Percentiles rank a stretch among this genome's conserved stretches.
Conservation (phyloP, 2,113 vertebrate species). For the Megaleporinus macrocephalus region DNA sequence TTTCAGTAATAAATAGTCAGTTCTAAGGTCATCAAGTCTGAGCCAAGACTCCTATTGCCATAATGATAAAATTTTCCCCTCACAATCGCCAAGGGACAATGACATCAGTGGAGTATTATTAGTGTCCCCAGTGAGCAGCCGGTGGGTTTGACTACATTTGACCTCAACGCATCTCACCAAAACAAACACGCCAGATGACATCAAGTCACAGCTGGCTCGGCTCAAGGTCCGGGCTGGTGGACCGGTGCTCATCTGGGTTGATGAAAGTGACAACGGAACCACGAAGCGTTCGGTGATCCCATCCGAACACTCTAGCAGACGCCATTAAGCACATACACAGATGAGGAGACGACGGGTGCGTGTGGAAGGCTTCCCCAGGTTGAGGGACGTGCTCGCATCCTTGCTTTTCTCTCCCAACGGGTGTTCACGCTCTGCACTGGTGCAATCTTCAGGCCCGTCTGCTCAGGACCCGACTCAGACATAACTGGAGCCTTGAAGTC, state of each 20-base stretch:
- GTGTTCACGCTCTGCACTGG: not conserved
- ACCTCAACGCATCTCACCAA: slow-evolving; percentile 45
- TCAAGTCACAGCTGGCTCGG: slow-evolving; percentile 26
- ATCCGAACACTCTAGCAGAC: slow-evolving; percentile 42
- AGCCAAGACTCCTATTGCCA: slow-evolving; percentile 39
- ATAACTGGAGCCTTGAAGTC: not conserved
- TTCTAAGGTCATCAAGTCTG: slow-evolving; percentile 22
- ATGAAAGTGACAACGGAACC: not conserved
- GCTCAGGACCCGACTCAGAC: no score
- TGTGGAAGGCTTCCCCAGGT: slow-evolving; percentile 25
- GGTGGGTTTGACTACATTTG: slow-evolving; percentile 40
- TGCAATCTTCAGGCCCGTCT: not conserved
- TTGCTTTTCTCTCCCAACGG: slow-evolving; percentile 1
- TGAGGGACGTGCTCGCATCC: not conserved
- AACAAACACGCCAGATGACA: slow-evolving; percentile 40
- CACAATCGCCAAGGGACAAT: slow-evolving; percentile 72
- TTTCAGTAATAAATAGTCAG: slow-evolving; percentile 13
- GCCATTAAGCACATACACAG: slow-evolving; percentile 25
- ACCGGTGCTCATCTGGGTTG: not conserved
- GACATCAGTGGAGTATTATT: slow-evolving; percentile 73
- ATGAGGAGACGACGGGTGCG: slow-evolving; percentile 21
- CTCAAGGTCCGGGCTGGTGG: not conserved
- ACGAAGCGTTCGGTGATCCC: slow-evolving; percentile 21
- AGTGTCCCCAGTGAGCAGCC: slow-evolving; percentile 38
- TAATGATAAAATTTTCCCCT: slow-evolving; percentile 65